Evolutionary conservation across 1,140 invertebrate species (phyloP), one percentile per base, ranked within the genome.

Genomic region (Himalopsyche phryganea): DNA sequence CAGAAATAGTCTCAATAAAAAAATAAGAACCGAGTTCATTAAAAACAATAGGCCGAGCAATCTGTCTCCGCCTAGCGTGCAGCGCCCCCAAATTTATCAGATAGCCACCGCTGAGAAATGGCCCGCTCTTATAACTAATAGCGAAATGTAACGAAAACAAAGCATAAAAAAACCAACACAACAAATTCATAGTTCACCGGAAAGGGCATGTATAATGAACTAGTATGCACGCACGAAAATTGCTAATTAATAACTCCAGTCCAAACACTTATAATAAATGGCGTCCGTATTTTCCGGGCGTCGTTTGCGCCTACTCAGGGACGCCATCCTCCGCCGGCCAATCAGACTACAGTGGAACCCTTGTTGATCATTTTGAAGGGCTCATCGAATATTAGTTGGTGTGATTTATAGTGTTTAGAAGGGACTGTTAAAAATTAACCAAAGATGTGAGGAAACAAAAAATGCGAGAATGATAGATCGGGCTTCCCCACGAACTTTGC

Each of bases 201-300:
- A 63, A 58, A 51, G 61, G 61, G 52, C 57, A 52, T 42, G 58
- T 63, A 60, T 63, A 63, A 60, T 63, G 61, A 60, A 56, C 57
- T 19, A 46, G 51, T 48, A 54, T 36, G 54, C 62, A 64, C 62
- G 62, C 62, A 64, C 62, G 62, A 64, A 64, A 64, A 60, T 60
- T 58, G 62, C 58, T 64, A 64, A 64, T 64, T 64, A 64, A 64
- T 64, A 64, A 64, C 62, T 64, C 62, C 45, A 60, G 58, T 64
- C 57, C 58, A 64, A 64, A 64, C 58, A 60, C 58, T 64, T 60
- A 59, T 54, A 60, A 64, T 50, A 58, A 64, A 64, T 64, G 58
- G 58, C 46, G 45, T 38, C 28, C 51, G 36, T 62, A 53, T 49
- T 48, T 11, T 54, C 36, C 19, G 13, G 33, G 32, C 11, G 18